phyloP scores from a whole-genome alignment of 2,113 vertebrate species.

The Pterocles gutturalis region DNA sequence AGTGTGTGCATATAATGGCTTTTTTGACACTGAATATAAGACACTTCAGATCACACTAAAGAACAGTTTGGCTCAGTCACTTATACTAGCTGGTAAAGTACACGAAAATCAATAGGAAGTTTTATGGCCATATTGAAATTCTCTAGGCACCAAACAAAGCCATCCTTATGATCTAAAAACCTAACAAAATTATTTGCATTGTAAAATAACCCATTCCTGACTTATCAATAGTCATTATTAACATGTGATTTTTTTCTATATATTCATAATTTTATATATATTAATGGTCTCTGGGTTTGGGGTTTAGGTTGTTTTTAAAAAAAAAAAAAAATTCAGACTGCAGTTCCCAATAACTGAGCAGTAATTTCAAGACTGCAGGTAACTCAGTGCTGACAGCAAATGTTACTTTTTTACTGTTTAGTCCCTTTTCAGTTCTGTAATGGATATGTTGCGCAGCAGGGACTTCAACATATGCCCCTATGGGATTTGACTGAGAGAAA shows the following conservation, averaged over 20 bases:
- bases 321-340: background rate
- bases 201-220: background rate
- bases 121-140: background rate
- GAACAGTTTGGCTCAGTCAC: background rate
- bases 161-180: background rate
- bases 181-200: background rate
- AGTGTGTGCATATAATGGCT: background rate
- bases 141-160: background rate
- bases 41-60: background rate
- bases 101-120: background rate
- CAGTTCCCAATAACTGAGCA: background rate
- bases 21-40: background rate
- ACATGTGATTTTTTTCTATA: background rate
- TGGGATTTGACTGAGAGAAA: accelerated
- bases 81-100: background rate
- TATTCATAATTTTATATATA: background rate
- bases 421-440: background rate
- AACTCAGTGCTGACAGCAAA: background rate
- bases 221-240: background rate
- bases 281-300: background rate
- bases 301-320: background rate
- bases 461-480: background rate
- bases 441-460: accelerated
- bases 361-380: background rate
- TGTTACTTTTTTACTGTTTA: background rate